These are phyloP conservation scores for Parapristionchus giblindavisi DNA, from an alignment of 2,888 invertebrate species.

Conservation along the genomic window DNA sequence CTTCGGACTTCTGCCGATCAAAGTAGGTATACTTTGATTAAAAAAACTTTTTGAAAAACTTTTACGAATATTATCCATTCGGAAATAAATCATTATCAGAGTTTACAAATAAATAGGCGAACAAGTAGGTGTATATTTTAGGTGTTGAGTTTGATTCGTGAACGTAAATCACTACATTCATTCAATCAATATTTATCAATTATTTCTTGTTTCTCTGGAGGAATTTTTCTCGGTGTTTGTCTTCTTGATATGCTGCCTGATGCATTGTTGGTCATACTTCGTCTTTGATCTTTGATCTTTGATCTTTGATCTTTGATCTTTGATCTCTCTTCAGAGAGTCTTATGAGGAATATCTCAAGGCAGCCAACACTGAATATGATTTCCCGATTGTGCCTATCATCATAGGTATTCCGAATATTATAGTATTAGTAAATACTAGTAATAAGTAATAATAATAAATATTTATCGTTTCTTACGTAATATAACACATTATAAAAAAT, in stretches of 20 bases:
- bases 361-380: not conserved
- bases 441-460: too few species aligned
- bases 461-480: too few species aligned
- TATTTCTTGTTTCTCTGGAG: conserved; percentile 20
- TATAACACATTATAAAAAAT: too few species aligned
- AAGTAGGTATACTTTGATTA: not conserved
- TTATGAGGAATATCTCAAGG: not conserved
- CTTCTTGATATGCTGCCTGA: conserved; percentile 36
- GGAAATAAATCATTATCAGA: too few species aligned
- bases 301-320: not conserved
- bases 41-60: not conserved
- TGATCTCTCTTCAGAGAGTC: conserved; percentile 6
- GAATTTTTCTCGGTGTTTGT: conserved; percentile 30
- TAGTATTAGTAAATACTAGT: too few species aligned
- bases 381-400: conserved; percentile 11
- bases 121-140: too few species aligned
- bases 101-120: too few species aligned
- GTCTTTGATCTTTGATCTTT: not conserved
- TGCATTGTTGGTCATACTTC: conserved; percentile 4
- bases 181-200: not conserved
- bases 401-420: too few species aligned
- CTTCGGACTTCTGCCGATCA: conserved; percentile 1
- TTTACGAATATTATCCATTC: not conserved
- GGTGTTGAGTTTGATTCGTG: too few species aligned
- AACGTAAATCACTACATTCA: not conserved